Percentiles rank a stretch among this genome's conserved stretches.
These are phyloP conservation scores for Darevskia mixta DNA, from an alignment of 2,797 vertebrate genomes.

Conservation along the genomic window DNA sequence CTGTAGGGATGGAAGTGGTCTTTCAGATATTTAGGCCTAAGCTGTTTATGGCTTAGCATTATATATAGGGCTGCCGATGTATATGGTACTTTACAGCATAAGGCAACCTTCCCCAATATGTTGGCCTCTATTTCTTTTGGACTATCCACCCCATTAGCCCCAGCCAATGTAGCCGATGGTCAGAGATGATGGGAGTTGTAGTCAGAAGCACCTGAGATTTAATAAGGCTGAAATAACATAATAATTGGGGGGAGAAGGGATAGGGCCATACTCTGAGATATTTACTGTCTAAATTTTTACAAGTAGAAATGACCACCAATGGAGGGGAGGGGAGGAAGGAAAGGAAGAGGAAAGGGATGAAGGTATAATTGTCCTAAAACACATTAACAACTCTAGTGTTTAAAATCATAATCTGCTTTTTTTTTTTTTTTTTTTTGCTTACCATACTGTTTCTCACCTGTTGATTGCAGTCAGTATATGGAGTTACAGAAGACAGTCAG, in stretches of 20 bases:
- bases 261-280: not conserved
- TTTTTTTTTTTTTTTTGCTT: not conserved
- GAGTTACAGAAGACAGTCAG: slow-evolving; percentile 90
- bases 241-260: not conserved
- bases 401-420: not conserved
- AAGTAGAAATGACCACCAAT: not conserved
- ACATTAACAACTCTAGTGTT: not conserved
- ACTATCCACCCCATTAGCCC: too few relatives aligned
- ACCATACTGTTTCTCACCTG: not conserved
- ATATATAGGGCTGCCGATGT: not conserved
- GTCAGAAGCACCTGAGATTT: too few relatives aligned
- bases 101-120: too few relatives aligned
- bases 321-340: not conserved
- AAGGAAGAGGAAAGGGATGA: not conserved
- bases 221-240: too few relatives aligned
- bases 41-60: not conserved
- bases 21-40: too few relatives aligned
- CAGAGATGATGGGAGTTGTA: too few relatives aligned
- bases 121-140: too few relatives aligned
- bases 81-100: not conserved
- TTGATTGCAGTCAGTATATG: slow-evolving; percentile 89
- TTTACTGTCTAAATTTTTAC: not conserved
- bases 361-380: not conserved
- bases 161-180: too few relatives aligned
- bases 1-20: too few relatives aligned